Percentiles rank a stretch among this genome's conserved stretches.
phyloP scores from a whole-genome alignment of 2,888 invertebrate species.

The Barypeithes pellucidus region DNA sequence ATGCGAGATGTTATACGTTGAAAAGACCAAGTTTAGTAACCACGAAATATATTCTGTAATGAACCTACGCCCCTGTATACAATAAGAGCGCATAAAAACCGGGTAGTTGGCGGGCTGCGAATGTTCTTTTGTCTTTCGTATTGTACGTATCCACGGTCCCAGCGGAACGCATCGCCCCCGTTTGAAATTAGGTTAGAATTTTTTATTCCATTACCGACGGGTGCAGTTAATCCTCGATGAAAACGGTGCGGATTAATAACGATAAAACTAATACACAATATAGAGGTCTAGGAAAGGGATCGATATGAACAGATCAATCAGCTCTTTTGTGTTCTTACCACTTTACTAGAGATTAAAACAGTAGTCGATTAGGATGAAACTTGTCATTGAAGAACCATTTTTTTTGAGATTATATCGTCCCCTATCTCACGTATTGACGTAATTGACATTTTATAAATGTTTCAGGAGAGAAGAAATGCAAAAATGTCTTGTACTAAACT shows the following conservation, averaged over 20 bases:
- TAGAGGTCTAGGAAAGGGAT: constrained; percentile 25
- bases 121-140: constrained; percentile 51
- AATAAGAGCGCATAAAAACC: constrained; percentile 39
- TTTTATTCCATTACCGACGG: constrained; percentile 45
- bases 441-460: too few relatives aligned
- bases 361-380: constrained; percentile 11
- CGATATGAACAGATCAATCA: constrained; percentile 21
- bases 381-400: constrained; percentile 8
- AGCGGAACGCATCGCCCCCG: constrained; percentile 37
- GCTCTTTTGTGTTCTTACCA: constrained; percentile 8
- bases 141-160: constrained; percentile 33
- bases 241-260: constrained; percentile 29
- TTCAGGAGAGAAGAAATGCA: too few relatives aligned
- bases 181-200: constrained; percentile 53
- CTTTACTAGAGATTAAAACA: constrained; percentile 16
- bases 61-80: constrained; percentile 37
- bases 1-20: too few relatives aligned
- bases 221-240: constrained; percentile 46
- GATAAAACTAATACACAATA: constrained; percentile 28
- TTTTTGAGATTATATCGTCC: too few relatives aligned
- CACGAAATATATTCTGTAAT: neutral
- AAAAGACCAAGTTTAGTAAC: neutral
- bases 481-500: too few relatives aligned
- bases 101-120: constrained; percentile 39
- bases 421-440: too few relatives aligned